Conservation (phyloP, 2,888 invertebrate genomes). For the Archaeoteleia sp. region DNA sequence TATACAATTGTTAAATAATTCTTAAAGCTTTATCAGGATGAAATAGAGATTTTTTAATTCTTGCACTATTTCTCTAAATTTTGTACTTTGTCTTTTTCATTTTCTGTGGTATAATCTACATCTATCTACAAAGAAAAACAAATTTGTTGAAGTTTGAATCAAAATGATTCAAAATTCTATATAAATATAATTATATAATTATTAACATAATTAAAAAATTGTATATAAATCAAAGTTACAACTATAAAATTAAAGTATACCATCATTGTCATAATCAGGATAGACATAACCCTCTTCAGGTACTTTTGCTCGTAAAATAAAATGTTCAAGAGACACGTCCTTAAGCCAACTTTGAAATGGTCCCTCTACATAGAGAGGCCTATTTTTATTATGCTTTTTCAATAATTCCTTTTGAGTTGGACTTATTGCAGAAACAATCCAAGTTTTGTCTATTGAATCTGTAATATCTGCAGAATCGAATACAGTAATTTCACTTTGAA, state of each 20-base stretch:
- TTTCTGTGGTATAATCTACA: no score
- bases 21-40: no score
- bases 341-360: conserved; percentile 88
- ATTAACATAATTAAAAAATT: conserved; percentile 7
- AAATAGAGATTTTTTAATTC: no score
- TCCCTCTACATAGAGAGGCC: conserved; percentile 89
- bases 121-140: no score
- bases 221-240: conserved; percentile 6
- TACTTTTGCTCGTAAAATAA: conserved; percentile 85
- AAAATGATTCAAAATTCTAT: conserved; percentile 7
- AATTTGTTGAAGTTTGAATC: no score
- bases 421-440: conserved; percentile 93
- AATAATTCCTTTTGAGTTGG: conserved; percentile 84
- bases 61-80: no score
- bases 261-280: conserved; percentile 78
- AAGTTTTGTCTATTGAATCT: conserved; percentile 89
- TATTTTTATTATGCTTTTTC: conserved; percentile 78
- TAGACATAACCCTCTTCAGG: conserved; percentile 28
- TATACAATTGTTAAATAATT: no score
- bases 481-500: conserved; percentile 80
- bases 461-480: conserved; percentile 83
- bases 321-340: conserved; percentile 87
- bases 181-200: conserved; percentile 6
- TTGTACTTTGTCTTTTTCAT: no score
- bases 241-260: no score